Evolutionary conservation across 2,113 vertebrate species (phyloP), one percentile per base, ranked within the genome.

Genomic region (Lasiurus borealis): DNA sequence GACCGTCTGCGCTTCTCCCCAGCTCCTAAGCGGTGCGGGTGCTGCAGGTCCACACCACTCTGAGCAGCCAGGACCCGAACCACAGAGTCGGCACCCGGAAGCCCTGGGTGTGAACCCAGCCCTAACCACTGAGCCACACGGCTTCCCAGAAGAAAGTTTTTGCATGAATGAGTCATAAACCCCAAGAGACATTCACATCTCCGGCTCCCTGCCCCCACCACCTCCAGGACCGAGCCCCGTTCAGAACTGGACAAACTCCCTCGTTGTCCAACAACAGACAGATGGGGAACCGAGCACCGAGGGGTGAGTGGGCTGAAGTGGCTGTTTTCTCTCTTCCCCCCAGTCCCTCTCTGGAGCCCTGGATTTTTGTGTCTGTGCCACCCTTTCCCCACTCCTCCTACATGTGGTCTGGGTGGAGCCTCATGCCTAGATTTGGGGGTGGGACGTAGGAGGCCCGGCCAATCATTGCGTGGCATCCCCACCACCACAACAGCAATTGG

Each of bases 301-400:
- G 18, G 2, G 16, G 59, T 15, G 7, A 27, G 12, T 1, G 36
- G 64, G 57, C 34, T 16, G 1, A 0, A 6, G 25, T 0, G 10
- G 8, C 73, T 31, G 0, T 40, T 19, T 27, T 15, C 29, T 50
- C 18, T 16, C 73, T n/a, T 2, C 54, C 1, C 52, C 84, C n/a
- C n/a, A n/a, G 29, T 7, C 19, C 44, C 59, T 36, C 48, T 36
- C 69, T 36, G 8, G 34, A 66, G 54, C 23, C 25, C 81, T 14
- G 18, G 10, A 25, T 3, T 27, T 40, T 44, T 48, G n/a, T 78
- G 3, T 57, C 27, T 1, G 36, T 6, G 19, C 19, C 4, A 0
- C 6, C 64, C 11, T 10, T 2, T 23, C 62, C 36, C 9, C 1
- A 15, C 18, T 12, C 18, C 19, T 68, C 2, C 21, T 7, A 6